Conservation (phyloP, 1,140 invertebrate species). For the Rhyzopertha dominica region DNA sequence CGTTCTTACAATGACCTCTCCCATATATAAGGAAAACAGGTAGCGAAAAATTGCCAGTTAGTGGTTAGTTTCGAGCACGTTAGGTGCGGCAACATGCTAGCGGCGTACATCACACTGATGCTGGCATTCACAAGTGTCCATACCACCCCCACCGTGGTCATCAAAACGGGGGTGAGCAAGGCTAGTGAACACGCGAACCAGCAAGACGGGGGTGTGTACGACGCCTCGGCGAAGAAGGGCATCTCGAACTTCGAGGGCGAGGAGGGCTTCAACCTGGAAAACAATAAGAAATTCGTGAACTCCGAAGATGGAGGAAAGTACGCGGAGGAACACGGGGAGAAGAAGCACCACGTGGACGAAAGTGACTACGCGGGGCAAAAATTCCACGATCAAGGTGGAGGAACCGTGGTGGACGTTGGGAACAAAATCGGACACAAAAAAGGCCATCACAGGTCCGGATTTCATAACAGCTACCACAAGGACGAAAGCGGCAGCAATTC, state of each 20-base stretch:
- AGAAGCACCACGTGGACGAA: constrained; percentile 28
- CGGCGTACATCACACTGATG: too few relatives aligned
- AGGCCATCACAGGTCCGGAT: constrained; percentile 59
- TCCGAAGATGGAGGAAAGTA: constrained; percentile 31
- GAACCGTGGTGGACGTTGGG: constrained; percentile 37
- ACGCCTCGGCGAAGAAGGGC: constrained; percentile 24
- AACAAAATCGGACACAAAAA: constrained; percentile 55
- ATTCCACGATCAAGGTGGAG: constrained; percentile 30
- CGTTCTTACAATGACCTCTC: too few relatives aligned
- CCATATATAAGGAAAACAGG: too few relatives aligned
- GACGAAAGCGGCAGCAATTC: constrained; percentile 61
- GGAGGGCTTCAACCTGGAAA: constrained; percentile 34
- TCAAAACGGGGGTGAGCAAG: constrained; percentile 24
- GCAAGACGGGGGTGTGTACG: constrained; percentile 23
- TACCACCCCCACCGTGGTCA: too few relatives aligned
- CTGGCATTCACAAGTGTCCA: too few relatives aligned
- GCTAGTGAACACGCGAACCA: constrained; percentile 17
- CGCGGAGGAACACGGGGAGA: constrained; percentile 25
- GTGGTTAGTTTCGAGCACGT: too few relatives aligned
- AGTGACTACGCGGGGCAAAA: constrained; percentile 31
- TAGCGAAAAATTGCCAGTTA: too few relatives aligned
- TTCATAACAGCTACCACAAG: constrained; percentile 60
- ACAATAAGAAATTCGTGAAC: constrained; percentile 28
- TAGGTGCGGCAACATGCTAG: too few relatives aligned
- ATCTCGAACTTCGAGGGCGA: constrained; percentile 22